A percentile compares a stretch with the other conserved stretches of the same genome.
These are phyloP conservation scores for Hirtodrosophila confusa DNA, from an alignment of 2,888 invertebrate genomes.

Conservation along the genomic window DNA sequence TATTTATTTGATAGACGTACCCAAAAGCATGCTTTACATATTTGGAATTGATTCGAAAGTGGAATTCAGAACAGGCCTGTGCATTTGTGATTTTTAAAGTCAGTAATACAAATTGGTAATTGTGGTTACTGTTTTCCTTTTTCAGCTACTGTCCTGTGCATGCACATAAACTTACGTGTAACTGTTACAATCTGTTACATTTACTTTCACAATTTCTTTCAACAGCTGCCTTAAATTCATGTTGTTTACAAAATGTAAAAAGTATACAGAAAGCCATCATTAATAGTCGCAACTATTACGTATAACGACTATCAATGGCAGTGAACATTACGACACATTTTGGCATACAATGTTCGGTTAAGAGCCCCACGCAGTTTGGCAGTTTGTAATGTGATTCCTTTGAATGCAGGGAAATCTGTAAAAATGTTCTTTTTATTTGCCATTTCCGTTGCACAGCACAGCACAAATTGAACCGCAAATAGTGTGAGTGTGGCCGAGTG, in stretches of 20 bases:
- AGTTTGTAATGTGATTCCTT: constrained; percentile 50
- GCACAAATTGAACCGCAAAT: constrained; percentile 72
- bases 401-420: constrained; percentile 47
- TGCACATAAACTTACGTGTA: no score
- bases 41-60: no score
- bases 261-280: constrained; percentile 17
- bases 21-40: no score
- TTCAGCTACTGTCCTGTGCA: no score
- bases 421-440: constrained; percentile 57
- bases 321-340: constrained; percentile 55
- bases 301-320: constrained; percentile 40
- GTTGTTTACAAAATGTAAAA: constrained; percentile 13
- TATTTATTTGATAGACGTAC: no score
- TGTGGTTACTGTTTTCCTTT: no score
- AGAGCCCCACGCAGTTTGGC: constrained; percentile 30
- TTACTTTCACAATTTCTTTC: neutral
- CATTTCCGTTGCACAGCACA: constrained; percentile 70
- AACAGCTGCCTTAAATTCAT: constrained; percentile 22
- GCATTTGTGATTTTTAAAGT: no score
- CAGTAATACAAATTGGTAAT: no score
- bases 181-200: neutral
- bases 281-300: constrained; percentile 38
- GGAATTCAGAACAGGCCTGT: no score
- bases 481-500: constrained; percentile 42
- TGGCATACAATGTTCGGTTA: constrained; percentile 48